phyloP scores from a whole-genome alignment of 2,797 vertebrate species.

The Onychomys arenicola region DNA sequence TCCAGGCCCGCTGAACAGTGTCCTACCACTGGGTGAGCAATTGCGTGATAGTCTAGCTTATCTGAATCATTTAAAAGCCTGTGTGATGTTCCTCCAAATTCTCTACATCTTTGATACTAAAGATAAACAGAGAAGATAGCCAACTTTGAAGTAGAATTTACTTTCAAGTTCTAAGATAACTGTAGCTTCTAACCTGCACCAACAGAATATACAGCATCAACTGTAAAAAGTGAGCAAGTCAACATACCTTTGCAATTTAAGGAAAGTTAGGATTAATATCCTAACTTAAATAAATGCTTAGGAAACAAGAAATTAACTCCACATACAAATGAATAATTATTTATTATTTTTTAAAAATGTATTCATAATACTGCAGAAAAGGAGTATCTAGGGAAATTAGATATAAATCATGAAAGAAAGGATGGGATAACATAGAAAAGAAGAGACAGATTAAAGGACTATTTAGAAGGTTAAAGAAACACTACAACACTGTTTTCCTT shows the following conservation, averaged over 20 bases:
- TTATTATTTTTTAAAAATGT: slow-evolving; percentile 9
- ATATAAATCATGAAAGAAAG: neutral
- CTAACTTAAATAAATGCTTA: slow-evolving; percentile 21
- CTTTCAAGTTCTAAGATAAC: slow-evolving; percentile 68
- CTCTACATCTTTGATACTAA: slow-evolving; percentile 60
- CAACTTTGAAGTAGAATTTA: slow-evolving; percentile 52
- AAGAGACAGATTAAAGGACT: neutral
- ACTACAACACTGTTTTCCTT: neutral
- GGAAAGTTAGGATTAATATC: neutral
- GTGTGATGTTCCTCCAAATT: slow-evolving; percentile 70
- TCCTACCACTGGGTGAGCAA: slow-evolving; percentile 30
- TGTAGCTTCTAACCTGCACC: neutral
- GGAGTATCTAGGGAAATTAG: neutral
- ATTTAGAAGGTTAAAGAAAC: neutral
- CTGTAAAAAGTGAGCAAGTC: slow-evolving; percentile 7
- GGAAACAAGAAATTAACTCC: neutral
- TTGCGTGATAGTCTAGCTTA: slow-evolving; percentile 58
- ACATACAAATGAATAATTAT: neutral
- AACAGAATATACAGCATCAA: neutral
- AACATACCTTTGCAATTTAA: neutral
- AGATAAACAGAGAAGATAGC: slow-evolving; percentile 66
- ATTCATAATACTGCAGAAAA: slow-evolving; percentile 12
- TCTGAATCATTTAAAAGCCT: slow-evolving; percentile 63
- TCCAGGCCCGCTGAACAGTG: slow-evolving; percentile 66
- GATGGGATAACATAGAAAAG: neutral